A percentile compares a stretch with the other conserved stretches of the same genome.
Conservation (phyloP, 2,888 invertebrate genomes). For the Callosobruchus maculatus region DNA sequence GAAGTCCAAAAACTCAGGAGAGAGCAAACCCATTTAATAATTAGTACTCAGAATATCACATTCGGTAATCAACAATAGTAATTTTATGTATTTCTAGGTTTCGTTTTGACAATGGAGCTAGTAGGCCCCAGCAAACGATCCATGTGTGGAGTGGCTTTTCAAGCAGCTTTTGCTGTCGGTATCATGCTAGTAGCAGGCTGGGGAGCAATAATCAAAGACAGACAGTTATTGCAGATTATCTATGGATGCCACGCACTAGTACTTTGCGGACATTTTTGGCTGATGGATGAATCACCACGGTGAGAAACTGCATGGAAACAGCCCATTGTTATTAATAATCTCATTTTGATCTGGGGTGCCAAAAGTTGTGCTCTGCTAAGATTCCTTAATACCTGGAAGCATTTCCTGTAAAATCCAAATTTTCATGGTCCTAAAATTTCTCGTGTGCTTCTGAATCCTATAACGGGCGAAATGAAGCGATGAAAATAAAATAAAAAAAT, state of each 20-base stretch:
- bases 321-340: background rate
- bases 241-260: conserved; percentile 74
- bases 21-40: too few relatives aligned
- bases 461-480: too few relatives aligned
- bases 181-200: conserved; percentile 81
- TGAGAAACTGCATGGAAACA: background rate
- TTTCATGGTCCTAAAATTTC: too few relatives aligned
- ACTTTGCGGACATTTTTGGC: conserved; percentile 78
- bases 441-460: too few relatives aligned
- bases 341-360: too few relatives aligned
- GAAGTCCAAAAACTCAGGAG: too few relatives aligned
- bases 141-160: conserved; percentile 74
- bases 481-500: too few relatives aligned
- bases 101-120: conserved; percentile 75
- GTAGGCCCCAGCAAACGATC: conserved; percentile 78
- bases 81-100: conserved; percentile 39
- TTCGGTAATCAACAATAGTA: too few relatives aligned
- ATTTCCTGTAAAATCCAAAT: too few relatives aligned
- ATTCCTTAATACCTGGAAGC: too few relatives aligned
- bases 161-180: conserved; percentile 74
- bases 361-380: too few relatives aligned
- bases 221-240: conserved; percentile 69
- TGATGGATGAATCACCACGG: conserved; percentile 80
- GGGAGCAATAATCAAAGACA: conserved; percentile 72
- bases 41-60: too few relatives aligned